These are phyloP conservation scores for Cuniculus paca DNA, from an alignment of 2,797 vertebrate species.

Conservation along the genomic window DNA sequence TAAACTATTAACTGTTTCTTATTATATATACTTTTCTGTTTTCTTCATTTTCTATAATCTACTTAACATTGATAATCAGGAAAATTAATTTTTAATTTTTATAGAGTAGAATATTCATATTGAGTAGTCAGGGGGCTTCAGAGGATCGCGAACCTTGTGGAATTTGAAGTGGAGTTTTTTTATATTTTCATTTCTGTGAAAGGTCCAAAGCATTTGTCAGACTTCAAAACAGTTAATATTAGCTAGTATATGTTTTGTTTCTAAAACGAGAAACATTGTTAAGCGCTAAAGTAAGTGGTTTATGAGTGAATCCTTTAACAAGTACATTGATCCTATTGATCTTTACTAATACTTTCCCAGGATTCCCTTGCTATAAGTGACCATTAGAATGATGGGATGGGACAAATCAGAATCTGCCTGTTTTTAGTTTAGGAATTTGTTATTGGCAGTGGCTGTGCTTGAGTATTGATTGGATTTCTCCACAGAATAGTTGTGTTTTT, in stretches of 20 bases:
- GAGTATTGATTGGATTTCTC: slow-evolving; percentile 30
- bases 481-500: slow-evolving; percentile 15
- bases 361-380: neutral
- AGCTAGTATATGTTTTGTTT: slow-evolving; percentile 22
- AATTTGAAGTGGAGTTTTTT: slow-evolving; percentile 33
- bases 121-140: slow-evolving; percentile 22
- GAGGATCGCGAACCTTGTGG: neutral
- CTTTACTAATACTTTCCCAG: slow-evolving; percentile 29
- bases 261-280: slow-evolving; percentile 6
- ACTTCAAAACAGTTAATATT: slow-evolving; percentile 11
- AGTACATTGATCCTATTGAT: slow-evolving; percentile 21
- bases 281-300: slow-evolving; percentile 42
- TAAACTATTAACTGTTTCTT: slow-evolving; percentile 57
- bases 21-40: slow-evolving; percentile 5
- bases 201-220: slow-evolving; percentile 47
- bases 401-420: slow-evolving; percentile 18
- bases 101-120: slow-evolving; percentile 2
- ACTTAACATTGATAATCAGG: slow-evolving; percentile 9
- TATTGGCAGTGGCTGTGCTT: neutral
- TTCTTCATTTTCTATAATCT: slow-evolving; percentile 52
- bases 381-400: neutral
- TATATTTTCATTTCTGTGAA: slow-evolving; percentile 29
- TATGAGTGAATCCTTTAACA: slow-evolving; percentile 19
- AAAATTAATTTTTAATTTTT: slow-evolving; percentile 64
- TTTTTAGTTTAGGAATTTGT: slow-evolving; percentile 34